phyloP scores from a whole-genome alignment of 2,113 vertebrate genomes.

The Phrynosoma blainvillii region DNA sequence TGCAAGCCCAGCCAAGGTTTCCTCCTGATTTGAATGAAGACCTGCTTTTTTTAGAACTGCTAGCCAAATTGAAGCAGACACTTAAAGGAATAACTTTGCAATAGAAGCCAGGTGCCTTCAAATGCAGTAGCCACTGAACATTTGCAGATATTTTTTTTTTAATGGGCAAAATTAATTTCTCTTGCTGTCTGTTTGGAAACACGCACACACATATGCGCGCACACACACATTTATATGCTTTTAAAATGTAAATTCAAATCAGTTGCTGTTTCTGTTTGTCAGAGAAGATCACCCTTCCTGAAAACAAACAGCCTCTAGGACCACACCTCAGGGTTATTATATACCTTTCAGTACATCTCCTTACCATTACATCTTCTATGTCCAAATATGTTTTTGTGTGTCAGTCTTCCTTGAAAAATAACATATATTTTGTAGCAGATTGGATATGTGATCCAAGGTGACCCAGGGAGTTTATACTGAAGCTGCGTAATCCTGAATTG shows the following conservation, averaged over 20 bases:
- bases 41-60: conserved; percentile 3
- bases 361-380: not conserved
- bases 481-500: not conserved
- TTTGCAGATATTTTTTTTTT: not conserved
- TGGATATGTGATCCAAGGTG: not conserved
- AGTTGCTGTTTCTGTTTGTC: not conserved
- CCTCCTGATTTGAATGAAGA: not conserved
- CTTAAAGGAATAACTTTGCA: conserved; percentile 50
- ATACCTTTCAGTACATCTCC: not conserved
- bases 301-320: not conserved
- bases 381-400: not conserved
- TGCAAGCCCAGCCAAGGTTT: conserved; percentile 33
- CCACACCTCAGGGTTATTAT: accelerated
- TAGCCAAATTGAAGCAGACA: conserved; percentile 18
- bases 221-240: not conserved
- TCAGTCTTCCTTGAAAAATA: not conserved
- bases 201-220: not conserved
- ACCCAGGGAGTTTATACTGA: not conserved
- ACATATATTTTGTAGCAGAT: not conserved
- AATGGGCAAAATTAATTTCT: conserved; percentile 6
- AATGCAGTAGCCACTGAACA: not conserved
- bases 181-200: not conserved
- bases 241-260: not conserved
- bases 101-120: not conserved
- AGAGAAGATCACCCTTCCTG: not conserved